Base-by-base conservation (phyloP, 2,113 vertebrate species). In the Rallus limicola region DNA sequence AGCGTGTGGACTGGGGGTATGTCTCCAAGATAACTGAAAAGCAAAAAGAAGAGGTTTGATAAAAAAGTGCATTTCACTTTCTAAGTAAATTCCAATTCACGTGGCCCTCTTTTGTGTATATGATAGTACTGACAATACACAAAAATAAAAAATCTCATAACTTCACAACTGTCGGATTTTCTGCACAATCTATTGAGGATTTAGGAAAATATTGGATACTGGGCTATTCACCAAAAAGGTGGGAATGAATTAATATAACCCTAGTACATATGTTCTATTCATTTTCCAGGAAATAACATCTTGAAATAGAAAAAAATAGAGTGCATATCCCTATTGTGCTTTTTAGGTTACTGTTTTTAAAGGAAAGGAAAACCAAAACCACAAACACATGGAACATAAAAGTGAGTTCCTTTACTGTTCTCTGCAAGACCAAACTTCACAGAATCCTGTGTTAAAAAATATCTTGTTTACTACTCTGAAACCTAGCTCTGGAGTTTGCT, bases 81-180 rank as follows among this genome's bases (percentile, higher is more conserved):
- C 44, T 46, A 56, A 52, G 17, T 14, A 76, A 76, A 69, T 84
- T 69, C 20, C 17, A 76, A 80, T 88, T 65, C 60, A 9, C 5
- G 36, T 28, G 0, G 0, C 1, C 75, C 4, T 34, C 3, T 60
- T 84, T 23, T 38, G 5, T 69, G 16, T 31, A 19, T 46, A 14
- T 44, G 6, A 67, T 93, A 79, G 72, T 56, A 82, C 4, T 55
- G 21, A 33, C 14, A 48, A 18, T 18, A 8, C 3, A 59, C 9
- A 81, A 56, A 88, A 36, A 5, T 1, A 23, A 36, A 48, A 68
- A 40, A 38, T 3, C 19, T 59, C 20, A 40, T 10, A 60, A 38
- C 2, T 46, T 82, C 33, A 48, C 9, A 82, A 21, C 4, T 34
- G 5, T 14, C 38, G 68, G 21, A 42, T 68, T 68, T 24, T 85